Percentiles rank a stretch among this genome's conserved stretches.
These are phyloP conservation scores for Congeria kusceri DNA, from an alignment of 2,888 invertebrate species.

Conservation along the genomic window DNA sequence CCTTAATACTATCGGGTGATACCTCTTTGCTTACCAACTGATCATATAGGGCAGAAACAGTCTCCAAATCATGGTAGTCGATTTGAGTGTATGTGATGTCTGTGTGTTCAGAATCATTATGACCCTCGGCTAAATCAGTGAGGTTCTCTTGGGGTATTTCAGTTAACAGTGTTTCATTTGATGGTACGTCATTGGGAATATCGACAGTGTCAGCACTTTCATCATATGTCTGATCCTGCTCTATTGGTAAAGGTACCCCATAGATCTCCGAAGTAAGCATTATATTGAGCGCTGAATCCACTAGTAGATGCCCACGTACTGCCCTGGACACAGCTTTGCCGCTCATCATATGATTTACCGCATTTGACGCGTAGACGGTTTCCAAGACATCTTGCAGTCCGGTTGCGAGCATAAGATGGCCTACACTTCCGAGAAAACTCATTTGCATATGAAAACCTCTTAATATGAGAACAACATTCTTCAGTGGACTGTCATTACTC, in stretches of 20 bases:
- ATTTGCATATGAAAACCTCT: constrained; percentile 53
- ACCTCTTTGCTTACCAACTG: neutral
- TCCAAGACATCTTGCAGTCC: constrained; percentile 63
- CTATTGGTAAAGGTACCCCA: neutral
- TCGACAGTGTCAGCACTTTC: neutral
- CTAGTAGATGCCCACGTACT: constrained; percentile 60
- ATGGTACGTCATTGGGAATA: no score
- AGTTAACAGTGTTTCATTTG: no score
- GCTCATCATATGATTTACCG: constrained; percentile 60
- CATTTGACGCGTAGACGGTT: constrained; percentile 61
- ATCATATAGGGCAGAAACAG: neutral
- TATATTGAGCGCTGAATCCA: constrained; percentile 24
- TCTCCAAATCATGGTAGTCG: neutral
- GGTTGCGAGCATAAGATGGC: constrained; percentile 60
- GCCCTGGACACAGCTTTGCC: constrained; percentile 62
- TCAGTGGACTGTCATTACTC: constrained; percentile 18
- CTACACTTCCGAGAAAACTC: constrained; percentile 68
- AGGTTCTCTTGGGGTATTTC: neutral
- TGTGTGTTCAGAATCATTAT: no score
- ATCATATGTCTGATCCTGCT: neutral
- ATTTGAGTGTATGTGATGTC: neutral
- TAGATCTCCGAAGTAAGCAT: neutral
- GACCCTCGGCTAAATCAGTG: no score
- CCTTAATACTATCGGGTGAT: neutral
- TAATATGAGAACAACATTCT: constrained; percentile 37